These are phyloP conservation scores for Drosophila baimaii DNA, from an alignment of 1,140 invertebrate genomes.

Conservation along the genomic window DNA sequence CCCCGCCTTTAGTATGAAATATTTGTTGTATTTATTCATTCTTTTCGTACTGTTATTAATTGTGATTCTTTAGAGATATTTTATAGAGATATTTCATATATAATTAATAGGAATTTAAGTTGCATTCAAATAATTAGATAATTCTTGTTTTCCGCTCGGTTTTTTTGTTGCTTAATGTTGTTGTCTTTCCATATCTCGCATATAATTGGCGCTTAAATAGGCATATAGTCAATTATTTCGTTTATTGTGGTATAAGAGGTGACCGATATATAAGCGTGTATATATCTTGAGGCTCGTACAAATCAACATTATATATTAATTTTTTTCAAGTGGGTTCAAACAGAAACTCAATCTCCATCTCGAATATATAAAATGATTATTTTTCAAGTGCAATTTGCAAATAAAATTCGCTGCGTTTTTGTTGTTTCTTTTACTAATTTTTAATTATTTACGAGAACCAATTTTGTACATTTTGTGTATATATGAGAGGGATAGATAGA, in stretches of 20 bases:
- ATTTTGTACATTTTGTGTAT: conserved; percentile 75
- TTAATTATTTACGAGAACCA: conserved; percentile 76
- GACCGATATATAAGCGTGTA: conserved; percentile 52
- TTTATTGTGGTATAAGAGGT: conserved; percentile 67
- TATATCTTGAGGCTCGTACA: conserved; percentile 57
- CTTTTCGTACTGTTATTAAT: conserved; percentile 71
- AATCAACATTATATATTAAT: conserved; percentile 49
- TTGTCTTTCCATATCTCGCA: conserved; percentile 40
- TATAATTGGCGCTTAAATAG: conserved; percentile 65
- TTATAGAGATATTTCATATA: conserved; percentile 77
- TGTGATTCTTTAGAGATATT: conserved; percentile 77
- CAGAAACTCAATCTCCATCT: conserved; percentile 52
- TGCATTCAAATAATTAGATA: conserved; percentile 77
- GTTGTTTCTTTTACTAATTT: conserved; percentile 50
- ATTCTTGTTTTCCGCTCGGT: conserved; percentile 43
- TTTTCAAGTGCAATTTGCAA: conserved; percentile 70
- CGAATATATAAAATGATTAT: conserved; percentile 31
- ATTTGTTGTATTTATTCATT: conserved; percentile 74
- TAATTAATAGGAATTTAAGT: conserved; percentile 83
- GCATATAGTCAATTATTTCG: conserved; percentile 72
- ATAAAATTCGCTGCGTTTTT: conserved; percentile 73
- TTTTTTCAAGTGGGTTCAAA: conserved; percentile 52
- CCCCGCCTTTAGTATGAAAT: conserved; percentile 76
- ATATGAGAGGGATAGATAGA: conserved; percentile 18
- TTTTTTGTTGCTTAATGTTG: conserved; percentile 43